phyloP scores from a whole-genome alignment of 2,113 vertebrate genomes.

The Scolopax mira region DNA sequence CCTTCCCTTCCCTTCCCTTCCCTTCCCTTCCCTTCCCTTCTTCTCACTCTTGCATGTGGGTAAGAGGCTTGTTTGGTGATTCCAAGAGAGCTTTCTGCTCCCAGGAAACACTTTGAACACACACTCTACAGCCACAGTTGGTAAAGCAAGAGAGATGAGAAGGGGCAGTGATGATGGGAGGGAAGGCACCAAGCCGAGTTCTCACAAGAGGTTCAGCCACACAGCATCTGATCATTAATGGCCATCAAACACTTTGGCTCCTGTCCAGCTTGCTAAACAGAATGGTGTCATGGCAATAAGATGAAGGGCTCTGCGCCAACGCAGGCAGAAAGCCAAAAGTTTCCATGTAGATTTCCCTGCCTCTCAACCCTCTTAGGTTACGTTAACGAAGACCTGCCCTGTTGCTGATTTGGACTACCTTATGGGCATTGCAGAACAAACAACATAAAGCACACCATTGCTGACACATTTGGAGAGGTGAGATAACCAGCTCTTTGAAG shows the following conservation, averaged over 20 bases:
- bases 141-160: slow-evolving; percentile 59
- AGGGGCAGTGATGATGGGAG: slow-evolving; percentile 43
- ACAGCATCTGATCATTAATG: slow-evolving; percentile 49
- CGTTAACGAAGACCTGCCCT: background rate
- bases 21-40: background rate
- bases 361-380: background rate
- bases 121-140: slow-evolving; percentile 1
- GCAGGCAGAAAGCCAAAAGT: background rate
- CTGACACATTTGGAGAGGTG: background rate
- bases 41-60: background rate
- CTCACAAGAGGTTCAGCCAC: slow-evolving; percentile 41
- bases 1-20: background rate
- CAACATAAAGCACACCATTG: background rate
- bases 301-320: background rate
- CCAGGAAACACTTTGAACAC: background rate
- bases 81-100: background rate
- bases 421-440: background rate
- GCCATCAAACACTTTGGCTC: slow-evolving; percentile 31
- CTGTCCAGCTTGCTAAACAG: slow-evolving; percentile 19
- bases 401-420: background rate
- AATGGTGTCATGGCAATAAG: background rate
- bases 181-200: slow-evolving; percentile 25
- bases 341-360: background rate
- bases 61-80: background rate
- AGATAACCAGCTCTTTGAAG: background rate